Evolutionary conservation across 2,797 vertebrate genomes (phyloP), one percentile per base, ranked within the genome.

Genomic region (Coendou prehensilis): DNA sequence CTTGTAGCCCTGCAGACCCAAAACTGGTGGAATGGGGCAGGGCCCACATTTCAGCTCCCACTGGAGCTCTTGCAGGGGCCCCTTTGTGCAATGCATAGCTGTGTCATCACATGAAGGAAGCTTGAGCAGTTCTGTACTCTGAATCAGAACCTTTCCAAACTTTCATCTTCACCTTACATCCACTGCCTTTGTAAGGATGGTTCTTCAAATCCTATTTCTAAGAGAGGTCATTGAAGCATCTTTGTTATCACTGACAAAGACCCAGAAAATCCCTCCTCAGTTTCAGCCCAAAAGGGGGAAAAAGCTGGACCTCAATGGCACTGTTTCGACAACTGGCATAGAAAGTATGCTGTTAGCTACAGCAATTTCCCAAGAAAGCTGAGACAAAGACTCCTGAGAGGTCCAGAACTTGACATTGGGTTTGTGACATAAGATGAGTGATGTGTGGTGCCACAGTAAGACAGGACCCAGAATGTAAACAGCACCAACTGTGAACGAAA

Each of bases 211-310:
- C 33, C 33, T 59, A 33, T 47, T 91, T 78, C 30, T 33, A 78
- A 50, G 5, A 71, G 6, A 79, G 26, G 78, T 22, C 56, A 4
- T 52, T 75, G 57, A 69, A 61, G 7, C 17, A 90, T 67, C 71
- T 59, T 18, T 92, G 7, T 84, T 94, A 80, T 56, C 41, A 80
- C 33, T 81, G 87, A 56, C 41, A 96, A 47, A 45, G 52, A 92
- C 8, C 6, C 9, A 67, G 87, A 87, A 94, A 84, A 52, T 52
- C 90, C 30, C 11, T 59, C 22, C 28, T 90, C n/a, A 64, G 54
- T 64, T 91, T 50, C 14, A 69, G 5, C 82, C 63, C 61, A 73
- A 90, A 94, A 67, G 23, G 84, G 4, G 33, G 37, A 64, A 93
- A 94, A n/a, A 87, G 56, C 1, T 71, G 33, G 41, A 64, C 37